Evolutionary conservation across 2,888 invertebrate species (phyloP), one percentile per base, ranked within the genome.

Genomic region (Cryptocephalus primarius): DNA sequence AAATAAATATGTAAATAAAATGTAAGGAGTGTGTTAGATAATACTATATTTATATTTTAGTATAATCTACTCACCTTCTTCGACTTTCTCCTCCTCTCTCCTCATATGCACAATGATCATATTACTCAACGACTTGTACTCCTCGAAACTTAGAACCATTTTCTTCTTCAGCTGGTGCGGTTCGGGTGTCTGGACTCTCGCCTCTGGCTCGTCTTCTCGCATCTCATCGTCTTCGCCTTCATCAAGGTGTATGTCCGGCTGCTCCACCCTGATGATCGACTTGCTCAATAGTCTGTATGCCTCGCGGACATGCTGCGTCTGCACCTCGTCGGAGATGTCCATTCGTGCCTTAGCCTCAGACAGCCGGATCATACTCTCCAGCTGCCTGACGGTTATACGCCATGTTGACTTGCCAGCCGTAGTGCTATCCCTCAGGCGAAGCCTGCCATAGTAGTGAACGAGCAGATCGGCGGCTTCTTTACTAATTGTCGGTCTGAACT

Each of bases 261-360:
- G 95, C 62, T 97, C 97, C 12, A 99, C 95, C 36, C 96, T 80
- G 55, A 97, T 92, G 53, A 97, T 95, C 0, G 95, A 95, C 64
- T 95, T 95, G 70, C 94, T 96, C 32, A 99, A 73, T 50, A 99
- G 76, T 56, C 68, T 77, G 67, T 82, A 88, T 0, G 93, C 92
- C 72, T 96, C 96, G 61, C 84, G 83, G 0, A 97, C 97, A 65
- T 99, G 97, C 36, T 81, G 82, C 0, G 82, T 75, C 4, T 82
- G 80, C 10, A 96, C 95, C 65, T 88, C 85, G 44, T 93, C 91
- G 55, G 84, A 83, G 69, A 96, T 97, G 71, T 96, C 89, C 78
- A 99, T 80, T 69, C 94, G 85, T 44, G 99, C 96, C 80, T 95
- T 85, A 31, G 88, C 95, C 74, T 99, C 99, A 0, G 96, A 88